Conservation (phyloP, 2,797 vertebrate species). For the Sebastes itinus region DNA sequence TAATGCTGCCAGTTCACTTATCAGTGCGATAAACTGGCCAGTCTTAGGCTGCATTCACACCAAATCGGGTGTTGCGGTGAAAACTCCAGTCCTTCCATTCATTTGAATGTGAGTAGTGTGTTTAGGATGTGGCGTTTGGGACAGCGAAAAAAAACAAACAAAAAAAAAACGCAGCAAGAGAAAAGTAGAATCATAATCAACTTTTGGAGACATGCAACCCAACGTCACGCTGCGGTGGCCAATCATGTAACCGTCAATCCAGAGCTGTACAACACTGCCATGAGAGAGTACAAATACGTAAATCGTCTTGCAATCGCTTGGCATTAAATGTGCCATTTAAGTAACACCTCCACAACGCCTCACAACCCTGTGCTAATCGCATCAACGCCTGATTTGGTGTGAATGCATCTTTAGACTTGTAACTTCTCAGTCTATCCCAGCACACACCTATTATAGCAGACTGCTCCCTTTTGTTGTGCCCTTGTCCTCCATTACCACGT, state of each 20-base stretch:
- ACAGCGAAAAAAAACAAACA: too few species aligned
- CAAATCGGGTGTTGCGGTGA: neutral
- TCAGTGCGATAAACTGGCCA: conserved; percentile 8
- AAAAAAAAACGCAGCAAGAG: neutral
- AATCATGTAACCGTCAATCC: neutral
- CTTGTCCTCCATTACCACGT: conserved; percentile 56
- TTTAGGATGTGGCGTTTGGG: neutral
- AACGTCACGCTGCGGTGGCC: neutral
- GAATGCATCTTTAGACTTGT: conserved; percentile 43
- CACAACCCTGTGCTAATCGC: neutral
- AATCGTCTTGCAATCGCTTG: neutral
- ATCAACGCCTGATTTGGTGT: neutral
- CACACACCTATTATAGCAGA: conserved; percentile 63
- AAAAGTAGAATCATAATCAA: neutral
- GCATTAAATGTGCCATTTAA: neutral
- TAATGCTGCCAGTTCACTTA: neutral
- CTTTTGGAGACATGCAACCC: neutral
- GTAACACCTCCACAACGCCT: neutral
- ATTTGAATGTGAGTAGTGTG: neutral
- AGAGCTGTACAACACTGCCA: neutral
- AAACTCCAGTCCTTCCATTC: neutral
- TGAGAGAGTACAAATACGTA: neutral
- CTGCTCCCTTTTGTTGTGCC: conserved; percentile 58
- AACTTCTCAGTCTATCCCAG: conserved; percentile 61
- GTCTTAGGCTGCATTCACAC: neutral